Evolutionary conservation across 2,113 vertebrate genomes (phyloP), one percentile per base, ranked within the genome.

Genomic region (Phycodurus eques): DNA sequence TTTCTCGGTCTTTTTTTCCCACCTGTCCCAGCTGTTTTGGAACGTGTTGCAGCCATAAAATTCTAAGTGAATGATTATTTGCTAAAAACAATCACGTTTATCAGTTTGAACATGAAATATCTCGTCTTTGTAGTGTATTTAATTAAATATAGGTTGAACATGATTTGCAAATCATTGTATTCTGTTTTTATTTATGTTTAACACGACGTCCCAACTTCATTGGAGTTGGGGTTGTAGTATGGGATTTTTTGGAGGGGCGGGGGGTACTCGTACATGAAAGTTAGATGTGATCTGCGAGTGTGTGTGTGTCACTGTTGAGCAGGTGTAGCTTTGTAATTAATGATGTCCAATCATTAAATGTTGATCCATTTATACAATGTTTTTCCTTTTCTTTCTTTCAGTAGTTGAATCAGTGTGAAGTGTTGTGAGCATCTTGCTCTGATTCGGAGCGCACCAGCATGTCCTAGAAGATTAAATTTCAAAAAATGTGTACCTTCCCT

Each of bases 261-360:
- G 6, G 49, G 17, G 14, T 84, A 64, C 68, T 81, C 75, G 76
- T 85, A 60, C 72, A 75, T 62, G 59, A 64, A 73, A 78, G 68
- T 73, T 76, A 5, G 72, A 61, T 44, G 10, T 80, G 68, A 35
- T 77, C 62, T 83, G 20, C 27, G 27, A 27, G 27, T 27, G 27
- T 27, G 27, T 27, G 70, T 80, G 42, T 73, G 78, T 79, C 76
- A 74, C 22, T 47, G 43, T 9, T 66, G 60, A 75, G 70, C 72
- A 73, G 53, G 51, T 77, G 69, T 63, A 83, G 77, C 80, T 83
- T 80, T 90, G 85, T 89, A 78, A 69, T 79, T 82, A 69, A 68
- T 68, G 77, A 73, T 88, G 54, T 88, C 68, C 82, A 71, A 76
- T 84, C 73, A 91, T 92, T 91, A 91, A 92, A 92, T 84, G 77